phyloP scores from a whole-genome alignment of 1,140 invertebrate genomes.

The Drosophila lini region DNA sequence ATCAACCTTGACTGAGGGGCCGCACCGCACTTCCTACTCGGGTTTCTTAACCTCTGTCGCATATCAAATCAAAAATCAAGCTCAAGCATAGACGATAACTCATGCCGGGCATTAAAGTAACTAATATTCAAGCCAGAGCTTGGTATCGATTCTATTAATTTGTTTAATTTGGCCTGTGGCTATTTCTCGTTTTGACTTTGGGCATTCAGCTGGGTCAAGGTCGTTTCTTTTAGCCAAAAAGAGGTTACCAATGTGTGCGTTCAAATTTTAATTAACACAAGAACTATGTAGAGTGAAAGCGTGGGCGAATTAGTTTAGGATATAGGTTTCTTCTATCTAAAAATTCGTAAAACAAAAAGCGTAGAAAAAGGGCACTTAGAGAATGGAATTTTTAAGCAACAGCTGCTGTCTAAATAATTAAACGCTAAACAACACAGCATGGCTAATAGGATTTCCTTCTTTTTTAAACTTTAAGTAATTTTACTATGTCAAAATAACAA shows the following conservation, averaged over 20 bases:
- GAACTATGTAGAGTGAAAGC: conserved; percentile 11
- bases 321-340: background rate
- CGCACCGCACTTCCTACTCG: conserved; percentile 37
- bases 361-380: background rate
- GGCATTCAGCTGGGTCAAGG: conserved; percentile 39
- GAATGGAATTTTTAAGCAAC: background rate
- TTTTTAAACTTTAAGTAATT: background rate
- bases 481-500: background rate
- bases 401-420: background rate
- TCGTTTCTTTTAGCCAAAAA: background rate
- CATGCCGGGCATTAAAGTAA: conserved; percentile 11
- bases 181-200: conserved; percentile 22
- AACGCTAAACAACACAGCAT: background rate
- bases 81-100: conserved; percentile 8
- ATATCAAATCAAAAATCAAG: conserved; percentile 26
- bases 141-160: conserved; percentile 24
- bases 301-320: background rate
- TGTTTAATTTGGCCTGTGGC: conserved; percentile 15
- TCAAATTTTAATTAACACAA: background rate
- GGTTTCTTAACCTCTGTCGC: conserved; percentile 47
- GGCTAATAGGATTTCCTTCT: background rate
- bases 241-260: background rate
- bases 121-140: conserved; percentile 4
- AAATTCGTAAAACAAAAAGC: background rate
- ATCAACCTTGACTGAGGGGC: conserved; percentile 34